A percentile compares a stretch with the other conserved stretches of the same genome.
These are phyloP conservation scores for Saimiri boliviensis DNA, from an alignment of 2,113 vertebrate genomes.

Conservation along the genomic window DNA sequence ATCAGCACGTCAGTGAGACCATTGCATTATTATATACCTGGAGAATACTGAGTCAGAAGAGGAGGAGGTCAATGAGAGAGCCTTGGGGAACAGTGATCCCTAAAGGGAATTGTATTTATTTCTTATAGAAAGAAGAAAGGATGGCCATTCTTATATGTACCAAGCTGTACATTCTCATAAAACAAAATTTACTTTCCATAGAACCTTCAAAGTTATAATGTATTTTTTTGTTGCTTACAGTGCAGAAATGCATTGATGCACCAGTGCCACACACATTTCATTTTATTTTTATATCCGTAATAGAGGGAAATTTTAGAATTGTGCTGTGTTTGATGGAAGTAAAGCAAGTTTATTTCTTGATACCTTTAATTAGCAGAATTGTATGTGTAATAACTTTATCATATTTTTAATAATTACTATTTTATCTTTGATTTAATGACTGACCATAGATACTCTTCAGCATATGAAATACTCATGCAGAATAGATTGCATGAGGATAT, in stretches of 20 bases:
- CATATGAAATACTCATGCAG: not conserved
- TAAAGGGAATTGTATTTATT: not conserved
- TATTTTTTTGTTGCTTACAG: not conserved
- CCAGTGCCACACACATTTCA: not conserved
- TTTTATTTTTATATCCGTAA: not conserved
- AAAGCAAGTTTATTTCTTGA: not conserved
- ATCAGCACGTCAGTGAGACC: not conserved
- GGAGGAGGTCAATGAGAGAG: not conserved
- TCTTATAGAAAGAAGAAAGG: not conserved
- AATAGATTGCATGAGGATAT: not conserved
- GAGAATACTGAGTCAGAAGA: not conserved
- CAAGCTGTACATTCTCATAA: not conserved
- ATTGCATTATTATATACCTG: not conserved
- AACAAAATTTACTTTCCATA: not conserved
- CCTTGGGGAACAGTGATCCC: not conserved
- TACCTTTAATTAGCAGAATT: not conserved
- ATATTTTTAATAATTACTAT: not conserved
- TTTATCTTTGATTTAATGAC: not conserved
- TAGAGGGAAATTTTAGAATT: not conserved
- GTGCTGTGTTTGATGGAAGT: not conserved
- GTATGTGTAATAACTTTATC: not conserved
- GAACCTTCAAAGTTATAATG: not conserved
- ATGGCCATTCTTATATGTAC: not conserved
- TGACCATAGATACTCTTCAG: not conserved
- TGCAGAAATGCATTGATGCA: not conserved